Conservation (phyloP, 2,113 vertebrate genomes). For the Haliaeetus leucogaster region DNA sequence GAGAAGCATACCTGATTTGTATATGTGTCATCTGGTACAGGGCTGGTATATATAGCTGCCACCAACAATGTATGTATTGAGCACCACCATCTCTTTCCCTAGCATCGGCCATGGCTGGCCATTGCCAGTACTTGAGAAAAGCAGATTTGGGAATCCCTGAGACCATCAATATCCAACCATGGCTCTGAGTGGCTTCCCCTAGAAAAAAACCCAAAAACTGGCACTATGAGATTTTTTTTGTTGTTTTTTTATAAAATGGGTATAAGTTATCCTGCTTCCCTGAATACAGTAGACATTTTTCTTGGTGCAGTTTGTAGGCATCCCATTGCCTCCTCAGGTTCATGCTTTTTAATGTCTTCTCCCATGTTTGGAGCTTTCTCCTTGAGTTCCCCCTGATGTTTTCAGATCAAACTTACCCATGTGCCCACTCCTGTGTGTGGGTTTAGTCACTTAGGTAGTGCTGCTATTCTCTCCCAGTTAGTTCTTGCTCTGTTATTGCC, state of each 20-base stretch:
- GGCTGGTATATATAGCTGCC: not conserved
- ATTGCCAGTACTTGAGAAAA: not conserved
- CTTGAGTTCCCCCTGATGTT: not conserved
- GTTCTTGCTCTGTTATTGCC: not conserved
- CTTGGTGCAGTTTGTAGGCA: not conserved
- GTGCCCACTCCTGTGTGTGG: not conserved
- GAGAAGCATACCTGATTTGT: not conserved
- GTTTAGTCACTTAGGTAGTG: not conserved
- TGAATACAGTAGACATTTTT: not conserved
- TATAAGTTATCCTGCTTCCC: not conserved
- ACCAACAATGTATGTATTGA: not conserved
- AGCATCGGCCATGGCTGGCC: not conserved
- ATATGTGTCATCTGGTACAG: accelerated
- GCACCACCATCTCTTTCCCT: not conserved
- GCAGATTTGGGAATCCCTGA: not conserved
- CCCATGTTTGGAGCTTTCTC: not conserved
- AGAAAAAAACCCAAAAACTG: not conserved
- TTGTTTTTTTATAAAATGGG: not conserved
- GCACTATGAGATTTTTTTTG: not conserved
- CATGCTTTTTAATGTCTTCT: not conserved
- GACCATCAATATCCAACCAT: not conserved
- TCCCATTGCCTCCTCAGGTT: not conserved
- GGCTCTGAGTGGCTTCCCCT: not conserved
- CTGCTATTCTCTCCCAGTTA: not conserved
- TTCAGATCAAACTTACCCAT: not conserved